Evolutionary conservation across 2,113 vertebrate genomes (phyloP).

Genomic region (Recurvirostra avosetta): DNA sequence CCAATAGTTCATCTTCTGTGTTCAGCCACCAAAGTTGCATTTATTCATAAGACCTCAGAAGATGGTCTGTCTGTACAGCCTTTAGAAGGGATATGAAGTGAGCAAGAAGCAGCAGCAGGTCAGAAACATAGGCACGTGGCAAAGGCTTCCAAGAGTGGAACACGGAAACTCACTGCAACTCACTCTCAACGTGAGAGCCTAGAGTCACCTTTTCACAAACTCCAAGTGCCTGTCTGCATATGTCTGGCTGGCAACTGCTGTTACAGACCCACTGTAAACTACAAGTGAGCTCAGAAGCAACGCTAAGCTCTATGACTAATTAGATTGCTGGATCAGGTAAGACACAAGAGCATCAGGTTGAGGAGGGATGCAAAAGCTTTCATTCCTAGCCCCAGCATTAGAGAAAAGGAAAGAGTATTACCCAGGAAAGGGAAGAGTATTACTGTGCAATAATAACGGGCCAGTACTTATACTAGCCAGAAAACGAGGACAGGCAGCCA

Average conservation of each 20-base stretch:
- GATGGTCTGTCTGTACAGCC: background rate
- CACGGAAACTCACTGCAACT: background rate
- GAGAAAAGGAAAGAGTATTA: background rate
- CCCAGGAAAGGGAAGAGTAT: background rate
- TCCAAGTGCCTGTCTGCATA: background rate
- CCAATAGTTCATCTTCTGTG: background rate
- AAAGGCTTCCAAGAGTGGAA: background rate
- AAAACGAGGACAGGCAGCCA: background rate
- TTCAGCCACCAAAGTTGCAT: background rate
- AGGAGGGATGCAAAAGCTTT: background rate
- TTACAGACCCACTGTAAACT: background rate
- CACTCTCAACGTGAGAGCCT: background rate
- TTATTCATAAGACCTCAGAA: background rate
- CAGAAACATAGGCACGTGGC: accelerated
- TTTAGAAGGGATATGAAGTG: background rate
- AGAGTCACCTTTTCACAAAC: background rate
- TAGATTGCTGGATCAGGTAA: background rate
- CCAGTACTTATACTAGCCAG: background rate
- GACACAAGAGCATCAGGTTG: background rate
- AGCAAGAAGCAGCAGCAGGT: background rate
- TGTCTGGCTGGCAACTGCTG: background rate
- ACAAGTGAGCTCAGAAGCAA: background rate
- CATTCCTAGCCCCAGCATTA: background rate
- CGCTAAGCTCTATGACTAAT: background rate
- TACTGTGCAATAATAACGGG: background rate